Evolutionary conservation across 2,888 invertebrate species (phyloP), one percentile per base, ranked within the genome.

Genomic region (Torymus aiolomorphi): DNA sequence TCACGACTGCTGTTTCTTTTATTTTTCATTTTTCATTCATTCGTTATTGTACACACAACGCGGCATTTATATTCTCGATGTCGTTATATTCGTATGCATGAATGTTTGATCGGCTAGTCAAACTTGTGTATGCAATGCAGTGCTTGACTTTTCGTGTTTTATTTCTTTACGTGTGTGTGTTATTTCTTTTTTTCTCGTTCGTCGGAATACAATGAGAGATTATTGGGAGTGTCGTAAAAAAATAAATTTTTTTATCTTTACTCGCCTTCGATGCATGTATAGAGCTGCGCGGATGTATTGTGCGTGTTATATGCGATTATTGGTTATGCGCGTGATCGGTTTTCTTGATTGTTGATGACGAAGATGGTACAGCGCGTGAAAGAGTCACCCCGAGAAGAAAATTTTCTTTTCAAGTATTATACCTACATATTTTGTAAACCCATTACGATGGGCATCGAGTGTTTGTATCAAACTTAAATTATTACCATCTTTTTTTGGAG

Each of bases 211-310:
- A 73, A 77, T 74, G 65, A 76, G 65, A 76, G 51, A 73, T 75
- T 61, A 59, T 65, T 56, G 74, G 66, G 74, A 77, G 70, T 51
- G 31, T 71, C 49, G 78, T 81, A 81, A 75, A 81, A 81, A 81
- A 81, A 81, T 80, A 80, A 80, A 65, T 76, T 76, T 69, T 24
- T 67, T 61, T 16, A 65, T 65, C 54, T 66, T 42, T 76, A 14
- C 63, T 54, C 54, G 14, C 59, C 49, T 65, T 78, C 59, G 61
- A 76, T 80, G 67, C 57, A n/a, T 67, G 14, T 67, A 42, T 42
- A 8, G 42, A 42, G 42, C 14, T 14, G 56, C 61, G 56, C 61
- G 62, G 62, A 59, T 77, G 72, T 71, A 24, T 11, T 31, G 51
- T 80, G 63, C 74, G 73, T 72, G 72, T 42, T 42, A 42, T 42